A percentile compares a stretch with the other conserved stretches of the same genome.
Conservation (phyloP, 2,888 invertebrate species). For the Chrysolina oricalcia region DNA sequence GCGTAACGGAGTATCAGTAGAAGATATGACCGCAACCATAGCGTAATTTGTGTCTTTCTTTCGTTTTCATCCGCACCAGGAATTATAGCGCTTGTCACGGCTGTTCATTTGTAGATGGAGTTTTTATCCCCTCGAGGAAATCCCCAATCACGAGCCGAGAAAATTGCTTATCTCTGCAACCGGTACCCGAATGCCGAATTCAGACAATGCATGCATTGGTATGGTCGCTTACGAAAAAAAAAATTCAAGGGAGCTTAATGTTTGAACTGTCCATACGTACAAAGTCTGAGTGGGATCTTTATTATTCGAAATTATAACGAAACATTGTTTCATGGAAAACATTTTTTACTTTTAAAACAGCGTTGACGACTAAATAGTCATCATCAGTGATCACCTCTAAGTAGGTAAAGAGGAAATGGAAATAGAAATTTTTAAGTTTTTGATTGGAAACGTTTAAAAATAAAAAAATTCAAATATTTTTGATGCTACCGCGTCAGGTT, state of each 20-base stretch:
- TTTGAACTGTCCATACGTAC: background rate
- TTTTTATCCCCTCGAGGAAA: constrained; percentile 79
- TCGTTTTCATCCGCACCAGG: constrained; percentile 71
- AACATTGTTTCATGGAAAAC: too few species aligned
- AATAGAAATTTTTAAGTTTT: too few species aligned
- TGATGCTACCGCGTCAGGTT: too few species aligned
- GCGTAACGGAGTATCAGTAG: constrained; percentile 42
- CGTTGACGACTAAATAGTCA: too few species aligned
- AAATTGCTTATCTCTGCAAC: constrained; percentile 77
- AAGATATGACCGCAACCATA: constrained; percentile 60
- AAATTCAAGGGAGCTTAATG: background rate
- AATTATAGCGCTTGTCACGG: constrained; percentile 82
- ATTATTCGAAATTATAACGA: too few species aligned
- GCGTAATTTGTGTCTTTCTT: constrained; percentile 68
- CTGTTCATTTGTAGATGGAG: constrained; percentile 83
- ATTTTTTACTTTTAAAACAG: too few species aligned
- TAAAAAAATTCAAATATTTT: too few species aligned
- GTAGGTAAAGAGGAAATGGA: too few species aligned
- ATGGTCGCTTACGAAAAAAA: constrained; percentile 2
- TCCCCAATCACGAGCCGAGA: constrained; percentile 82
- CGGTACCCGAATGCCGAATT: constrained; percentile 58
- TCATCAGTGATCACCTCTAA: too few species aligned
- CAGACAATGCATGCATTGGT: constrained; percentile 42
- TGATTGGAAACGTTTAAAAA: too few species aligned
- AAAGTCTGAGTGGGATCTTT: too few species aligned